A percentile compares a stretch with the other conserved stretches of the same genome.
These are phyloP conservation scores for Drosophila niveifrons DNA, from an alignment of 2,888 invertebrate genomes.

Conservation along the genomic window DNA sequence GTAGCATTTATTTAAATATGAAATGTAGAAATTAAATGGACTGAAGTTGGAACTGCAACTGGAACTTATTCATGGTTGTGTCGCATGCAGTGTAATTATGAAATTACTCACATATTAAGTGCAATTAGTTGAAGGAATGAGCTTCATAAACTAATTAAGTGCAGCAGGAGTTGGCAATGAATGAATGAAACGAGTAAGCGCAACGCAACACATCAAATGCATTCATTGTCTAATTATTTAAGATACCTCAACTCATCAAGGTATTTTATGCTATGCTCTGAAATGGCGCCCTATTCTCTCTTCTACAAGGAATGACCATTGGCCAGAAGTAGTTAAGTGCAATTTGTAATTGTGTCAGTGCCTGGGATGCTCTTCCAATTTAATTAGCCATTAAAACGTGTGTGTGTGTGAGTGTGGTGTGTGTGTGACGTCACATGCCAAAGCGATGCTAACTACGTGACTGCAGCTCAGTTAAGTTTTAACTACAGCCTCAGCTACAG, in stretches of 20 bases:
- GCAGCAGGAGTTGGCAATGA: constrained; percentile 17
- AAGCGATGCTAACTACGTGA: constrained; percentile 58
- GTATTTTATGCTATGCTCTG: constrained; percentile 35
- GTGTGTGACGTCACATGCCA: constrained; percentile 77
- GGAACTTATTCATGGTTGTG: constrained; percentile 1
- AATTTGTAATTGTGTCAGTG: constrained; percentile 80
- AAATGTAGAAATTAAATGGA: background rate
- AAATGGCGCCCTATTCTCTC: constrained; percentile 27
- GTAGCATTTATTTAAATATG: background rate
- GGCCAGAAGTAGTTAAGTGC: constrained; percentile 71
- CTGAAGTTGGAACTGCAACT: background rate
- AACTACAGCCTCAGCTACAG: constrained; percentile 6
- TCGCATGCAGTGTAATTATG: constrained; percentile 36
- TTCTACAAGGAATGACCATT: constrained; percentile 25
- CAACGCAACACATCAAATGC: constrained; percentile 51
- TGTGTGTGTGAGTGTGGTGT: constrained; percentile 55
- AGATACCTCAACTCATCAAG: constrained; percentile 31
- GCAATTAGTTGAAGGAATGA: constrained; percentile 50
- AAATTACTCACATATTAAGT: constrained; percentile 46
- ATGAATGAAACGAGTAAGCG: constrained; percentile 23
- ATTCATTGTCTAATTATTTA: constrained; percentile 56
- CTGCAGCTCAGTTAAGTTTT: constrained; percentile 34
- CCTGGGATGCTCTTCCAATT: constrained; percentile 68
- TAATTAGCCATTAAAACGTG: constrained; percentile 76
- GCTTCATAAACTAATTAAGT: constrained; percentile 53